Percentiles rank a stretch among this genome's conserved stretches.
Evolutionary conservation across 2,888 invertebrate genomes (phyloP).

Genomic region (Conchocele bisecta): DNA sequence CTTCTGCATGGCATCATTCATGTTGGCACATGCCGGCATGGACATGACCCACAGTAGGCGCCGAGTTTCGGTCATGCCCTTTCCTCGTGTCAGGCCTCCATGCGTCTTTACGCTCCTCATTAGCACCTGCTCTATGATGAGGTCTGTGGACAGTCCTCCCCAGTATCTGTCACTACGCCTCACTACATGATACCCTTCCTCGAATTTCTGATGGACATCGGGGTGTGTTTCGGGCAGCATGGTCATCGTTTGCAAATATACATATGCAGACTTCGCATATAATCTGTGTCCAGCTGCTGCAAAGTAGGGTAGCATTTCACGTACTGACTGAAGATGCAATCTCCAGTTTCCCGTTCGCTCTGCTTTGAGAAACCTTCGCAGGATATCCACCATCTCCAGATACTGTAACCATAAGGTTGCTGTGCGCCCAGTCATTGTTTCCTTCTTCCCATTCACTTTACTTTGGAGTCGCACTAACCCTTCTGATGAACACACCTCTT

Average conservation of each 20-base stretch:
- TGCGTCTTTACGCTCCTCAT: slow-evolving; percentile 60
- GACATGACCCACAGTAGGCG: slow-evolving; percentile 44
- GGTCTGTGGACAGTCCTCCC: slow-evolving; percentile 44
- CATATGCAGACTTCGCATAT: slow-evolving; percentile 38
- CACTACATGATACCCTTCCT: slow-evolving; percentile 39
- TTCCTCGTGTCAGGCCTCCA: slow-evolving; percentile 57
- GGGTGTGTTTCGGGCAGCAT: slow-evolving; percentile 23
- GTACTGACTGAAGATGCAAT: slow-evolving; percentile 36
- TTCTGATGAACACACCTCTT: no score
- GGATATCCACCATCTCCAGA: slow-evolving; percentile 35
- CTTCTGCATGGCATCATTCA: slow-evolving; percentile 51
- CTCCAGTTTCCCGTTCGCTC: slow-evolving; percentile 43
- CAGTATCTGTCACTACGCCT: slow-evolving; percentile 41
- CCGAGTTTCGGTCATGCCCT: slow-evolving; percentile 48
- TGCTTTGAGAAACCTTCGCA: slow-evolving; percentile 40
- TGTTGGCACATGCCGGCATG: slow-evolving; percentile 43
- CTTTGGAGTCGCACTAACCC: no score
- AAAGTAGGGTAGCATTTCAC: slow-evolving; percentile 43
- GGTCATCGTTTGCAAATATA: slow-evolving; percentile 38
- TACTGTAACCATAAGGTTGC: slow-evolving; percentile 43
- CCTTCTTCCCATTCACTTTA: no score
- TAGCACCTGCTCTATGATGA: slow-evolving; percentile 57
- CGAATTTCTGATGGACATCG: slow-evolving; percentile 35
- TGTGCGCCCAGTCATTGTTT: no score
- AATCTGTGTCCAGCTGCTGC: slow-evolving; percentile 45